phyloP scores from a whole-genome alignment of 2,888 invertebrate genomes.

The Ypsolopha scabrella region DNA sequence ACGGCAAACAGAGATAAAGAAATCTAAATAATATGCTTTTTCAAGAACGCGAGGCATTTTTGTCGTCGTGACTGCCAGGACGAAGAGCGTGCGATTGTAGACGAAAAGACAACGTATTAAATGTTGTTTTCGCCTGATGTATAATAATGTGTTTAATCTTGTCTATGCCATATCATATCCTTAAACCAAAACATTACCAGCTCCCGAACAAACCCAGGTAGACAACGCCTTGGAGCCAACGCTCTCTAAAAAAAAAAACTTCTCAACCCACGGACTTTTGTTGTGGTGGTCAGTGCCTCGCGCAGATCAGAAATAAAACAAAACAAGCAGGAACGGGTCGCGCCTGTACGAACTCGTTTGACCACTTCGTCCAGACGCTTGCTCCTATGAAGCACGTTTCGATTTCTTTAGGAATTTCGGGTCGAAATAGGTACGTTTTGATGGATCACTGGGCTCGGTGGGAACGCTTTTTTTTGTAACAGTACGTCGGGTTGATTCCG shows the following conservation, averaged over 20 bases:
- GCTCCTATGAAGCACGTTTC: conserved; percentile 52
- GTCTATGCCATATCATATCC: too few relatives aligned
- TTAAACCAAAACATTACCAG: neutral
- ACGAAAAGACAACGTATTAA: too few relatives aligned
- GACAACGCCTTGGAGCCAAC: conserved; percentile 31
- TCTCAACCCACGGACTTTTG: conserved; percentile 53
- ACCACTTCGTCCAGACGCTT: conserved; percentile 27
- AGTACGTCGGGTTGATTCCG: conserved; percentile 12
- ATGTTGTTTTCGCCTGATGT: too few relatives aligned
- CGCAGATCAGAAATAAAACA: conserved; percentile 64
- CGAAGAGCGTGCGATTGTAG: too few relatives aligned
- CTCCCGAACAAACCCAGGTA: neutral
- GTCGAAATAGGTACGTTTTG: neutral
- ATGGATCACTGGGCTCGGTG: neutral
- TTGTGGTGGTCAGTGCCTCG: conserved; percentile 69
- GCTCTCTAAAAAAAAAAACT: conserved; percentile 41
- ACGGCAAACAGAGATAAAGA: too few relatives aligned
- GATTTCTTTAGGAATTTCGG: conserved; percentile 62
- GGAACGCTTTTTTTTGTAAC: neutral
- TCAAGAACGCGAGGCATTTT: too few relatives aligned
- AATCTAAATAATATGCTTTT: too few relatives aligned
- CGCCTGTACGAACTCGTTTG: conserved; percentile 44
- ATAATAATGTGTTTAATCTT: too few relatives aligned
- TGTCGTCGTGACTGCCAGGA: too few relatives aligned
- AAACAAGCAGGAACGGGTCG: conserved; percentile 45